phyloP scores from a whole-genome alignment of 2,888 invertebrate species.

The Physocephala rufipes region DNA sequence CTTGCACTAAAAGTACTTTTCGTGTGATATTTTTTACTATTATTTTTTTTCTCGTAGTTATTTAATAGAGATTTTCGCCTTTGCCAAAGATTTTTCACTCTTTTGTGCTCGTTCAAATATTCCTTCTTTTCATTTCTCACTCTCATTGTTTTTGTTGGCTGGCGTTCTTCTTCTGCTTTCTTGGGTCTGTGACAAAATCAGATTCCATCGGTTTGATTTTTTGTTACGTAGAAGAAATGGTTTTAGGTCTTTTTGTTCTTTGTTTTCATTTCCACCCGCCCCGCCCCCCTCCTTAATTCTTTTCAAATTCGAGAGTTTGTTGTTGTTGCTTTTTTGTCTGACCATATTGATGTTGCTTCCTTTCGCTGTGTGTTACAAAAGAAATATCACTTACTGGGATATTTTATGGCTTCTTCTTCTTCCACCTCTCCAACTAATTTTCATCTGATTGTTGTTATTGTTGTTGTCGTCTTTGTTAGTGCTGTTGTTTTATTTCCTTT shows the following conservation, averaged over 20 bases:
- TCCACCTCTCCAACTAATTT: not conserved
- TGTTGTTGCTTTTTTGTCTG: not conserved
- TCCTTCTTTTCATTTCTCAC: too few species aligned
- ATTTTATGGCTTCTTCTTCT: slow-evolving; percentile 19
- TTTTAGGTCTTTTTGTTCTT: too few species aligned
- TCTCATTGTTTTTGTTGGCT: too few species aligned
- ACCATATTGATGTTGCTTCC: not conserved
- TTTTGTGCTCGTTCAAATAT: too few species aligned
- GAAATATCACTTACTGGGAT: slow-evolving; percentile 5
- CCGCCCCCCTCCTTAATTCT: too few species aligned
- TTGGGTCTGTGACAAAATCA: too few species aligned
- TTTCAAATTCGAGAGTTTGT: not conserved
- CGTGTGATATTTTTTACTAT: not conserved
- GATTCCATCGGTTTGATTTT: too few species aligned
- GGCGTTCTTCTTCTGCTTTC: too few species aligned
- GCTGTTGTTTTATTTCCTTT: not conserved
- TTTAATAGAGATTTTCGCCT: too few species aligned
- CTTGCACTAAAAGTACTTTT: not conserved
- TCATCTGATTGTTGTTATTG: not conserved
- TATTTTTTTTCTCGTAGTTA: not conserved
- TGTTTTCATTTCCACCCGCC: too few species aligned
- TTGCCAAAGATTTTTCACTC: too few species aligned
- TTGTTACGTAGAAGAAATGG: too few species aligned
- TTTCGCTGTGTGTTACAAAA: not conserved
- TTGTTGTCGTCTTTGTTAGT: slow-evolving; percentile 19